Conservation (phyloP, 2,113 vertebrate species). For the Neoarius graeffei region DNA sequence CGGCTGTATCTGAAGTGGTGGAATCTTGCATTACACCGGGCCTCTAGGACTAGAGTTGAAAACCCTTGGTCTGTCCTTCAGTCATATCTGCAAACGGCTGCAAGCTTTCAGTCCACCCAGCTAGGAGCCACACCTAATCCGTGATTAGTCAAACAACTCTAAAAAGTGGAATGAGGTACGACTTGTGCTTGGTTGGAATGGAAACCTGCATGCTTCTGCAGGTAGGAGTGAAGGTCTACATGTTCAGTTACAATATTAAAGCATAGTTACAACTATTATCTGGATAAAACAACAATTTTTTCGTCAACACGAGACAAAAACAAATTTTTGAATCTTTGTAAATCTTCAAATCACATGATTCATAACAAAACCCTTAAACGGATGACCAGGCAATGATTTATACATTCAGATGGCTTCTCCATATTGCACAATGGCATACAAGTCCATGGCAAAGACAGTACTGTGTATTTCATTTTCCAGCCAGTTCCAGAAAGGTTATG, state of each 20-base stretch:
- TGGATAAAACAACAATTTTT: not conserved
- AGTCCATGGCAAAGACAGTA: slow-evolving; percentile 23
- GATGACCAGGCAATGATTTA: slow-evolving; percentile 24
- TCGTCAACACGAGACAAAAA: not conserved
- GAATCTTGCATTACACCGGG: not conserved
- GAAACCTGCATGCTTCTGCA: not conserved
- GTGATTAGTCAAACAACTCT: not conserved
- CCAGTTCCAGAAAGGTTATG: slow-evolving; percentile 12
- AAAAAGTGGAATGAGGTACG: not conserved
- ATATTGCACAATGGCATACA: slow-evolving; percentile 32
- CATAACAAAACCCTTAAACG: not conserved
- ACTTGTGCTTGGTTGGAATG: not conserved
- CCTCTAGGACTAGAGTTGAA: not conserved
- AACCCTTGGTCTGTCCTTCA: not conserved
- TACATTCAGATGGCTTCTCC: slow-evolving; percentile 44
- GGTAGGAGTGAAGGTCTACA: not conserved
- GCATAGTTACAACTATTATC: not conserved
- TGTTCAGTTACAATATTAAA: slow-evolving; percentile 10
- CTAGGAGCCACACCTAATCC: not conserved
- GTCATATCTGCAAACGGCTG: not conserved
- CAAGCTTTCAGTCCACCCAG: not conserved
- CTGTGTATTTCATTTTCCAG: slow-evolving; percentile 3
- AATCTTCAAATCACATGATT: not conserved
- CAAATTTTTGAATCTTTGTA: not conserved
- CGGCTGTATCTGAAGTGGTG: not conserved